Percentiles rank a stretch among this genome's conserved stretches.
Evolutionary conservation across 1,140 invertebrate genomes (phyloP).

Genomic region (Myzus persicae): DNA sequence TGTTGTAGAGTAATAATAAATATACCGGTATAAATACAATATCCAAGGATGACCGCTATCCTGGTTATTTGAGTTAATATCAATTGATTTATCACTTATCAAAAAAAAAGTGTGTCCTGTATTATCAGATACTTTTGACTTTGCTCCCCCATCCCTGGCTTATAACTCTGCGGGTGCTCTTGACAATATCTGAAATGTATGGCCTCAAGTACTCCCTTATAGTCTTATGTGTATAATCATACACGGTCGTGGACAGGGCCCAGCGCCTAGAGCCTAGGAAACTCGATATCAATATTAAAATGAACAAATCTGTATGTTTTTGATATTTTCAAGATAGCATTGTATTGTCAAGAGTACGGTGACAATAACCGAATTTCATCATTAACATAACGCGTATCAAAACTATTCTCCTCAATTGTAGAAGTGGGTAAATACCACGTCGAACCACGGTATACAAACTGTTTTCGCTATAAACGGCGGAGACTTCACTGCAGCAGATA

Average conservation of each 20-base stretch:
- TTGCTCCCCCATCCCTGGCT: too few relatives aligned
- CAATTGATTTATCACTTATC: too few relatives aligned
- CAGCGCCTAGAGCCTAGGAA: too few relatives aligned
- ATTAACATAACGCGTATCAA: not conserved
- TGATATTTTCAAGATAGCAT: not conserved
- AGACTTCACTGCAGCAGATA: not conserved
- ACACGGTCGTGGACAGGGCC: too few relatives aligned
- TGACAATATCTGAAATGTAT: not conserved
- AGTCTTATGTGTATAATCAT: too few relatives aligned
- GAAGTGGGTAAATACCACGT: not conserved
- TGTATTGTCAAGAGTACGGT: not conserved
- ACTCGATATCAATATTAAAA: not conserved
- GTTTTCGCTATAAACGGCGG: not conserved
- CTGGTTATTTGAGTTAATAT: too few relatives aligned
- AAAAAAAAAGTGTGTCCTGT: too few relatives aligned
- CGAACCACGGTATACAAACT: not conserved
- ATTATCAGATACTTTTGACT: too few relatives aligned
- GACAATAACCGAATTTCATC: not conserved
- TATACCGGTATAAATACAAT: too few relatives aligned
- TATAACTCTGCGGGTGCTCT: too few relatives aligned
- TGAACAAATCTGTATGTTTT: not conserved
- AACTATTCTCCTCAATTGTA: too few relatives aligned
- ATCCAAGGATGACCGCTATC: too few relatives aligned
- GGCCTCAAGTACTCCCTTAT: not conserved
- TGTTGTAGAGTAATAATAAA: not conserved